Base-by-base conservation (phyloP, 2,888 invertebrate genomes). In the Spisula solida region DNA sequence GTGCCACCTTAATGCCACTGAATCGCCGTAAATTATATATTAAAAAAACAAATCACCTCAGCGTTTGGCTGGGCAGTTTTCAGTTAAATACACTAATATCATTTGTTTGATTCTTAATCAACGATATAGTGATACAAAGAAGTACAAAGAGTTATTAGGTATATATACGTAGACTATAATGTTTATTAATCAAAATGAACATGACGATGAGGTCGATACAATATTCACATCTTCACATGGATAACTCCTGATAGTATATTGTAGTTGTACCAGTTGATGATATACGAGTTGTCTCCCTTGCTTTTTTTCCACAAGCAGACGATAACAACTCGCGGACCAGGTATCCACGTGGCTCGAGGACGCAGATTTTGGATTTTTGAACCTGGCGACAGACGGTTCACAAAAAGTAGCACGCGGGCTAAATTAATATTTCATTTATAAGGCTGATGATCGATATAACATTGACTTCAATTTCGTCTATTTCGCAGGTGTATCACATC, bases 401-500 rank as follows among this genome's bases (percentile, higher is more conserved):
- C 6, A 6, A 10, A 0, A 8, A 66, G 25, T 25, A 66, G 12
- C 2, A 66, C 25, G 60, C 60, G 25, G 4, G 60, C 25, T 66
- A 66, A 25, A 75, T 75, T 75, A 31, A 75, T 75, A 75, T 75
- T 34, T 75, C 34, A 34, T 34, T 41, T 75, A 75, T 75, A 5
- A 1, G 10, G 14, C 12, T 34, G 29, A 75, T 34, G 75, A 75
- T 75, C 34, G 75, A 75, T 75, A 34, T 75, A 16, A 75, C 29
- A 75, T 31, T 75, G 31, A 31, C 31, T 31, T 75, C 16, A 34
- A 75, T 66, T n/a, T 31, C 75, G 12, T 31, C 34, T 82, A 29
- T 79, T 60, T 82, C 56, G 55, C 41, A 34, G 47, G 47, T 79
- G 34, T 83, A 60, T 83, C 79, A 75, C 48, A 48, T 47, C 82